phyloP scores from a whole-genome alignment of 1,140 invertebrate species.

The Hesperophylax magnus region DNA sequence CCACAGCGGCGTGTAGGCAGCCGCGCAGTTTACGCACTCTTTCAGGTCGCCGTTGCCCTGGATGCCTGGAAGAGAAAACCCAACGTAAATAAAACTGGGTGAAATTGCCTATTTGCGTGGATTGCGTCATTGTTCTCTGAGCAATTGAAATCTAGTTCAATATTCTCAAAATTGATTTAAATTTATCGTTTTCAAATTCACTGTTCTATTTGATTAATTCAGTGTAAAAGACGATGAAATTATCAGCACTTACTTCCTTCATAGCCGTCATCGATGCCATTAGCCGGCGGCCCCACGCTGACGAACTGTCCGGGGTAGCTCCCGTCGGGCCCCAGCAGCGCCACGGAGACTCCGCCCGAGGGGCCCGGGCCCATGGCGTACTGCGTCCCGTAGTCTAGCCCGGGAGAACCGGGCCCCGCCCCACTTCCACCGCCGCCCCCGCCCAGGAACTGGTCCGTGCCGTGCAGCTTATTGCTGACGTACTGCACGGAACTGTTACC shows the following conservation, averaged over 20 bases:
- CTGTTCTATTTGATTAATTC: too few relatives aligned
- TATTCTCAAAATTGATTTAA: too few relatives aligned
- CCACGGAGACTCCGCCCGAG: constrained; percentile 50
- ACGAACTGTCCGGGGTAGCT: constrained; percentile 49
- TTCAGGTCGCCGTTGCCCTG: constrained; percentile 66
- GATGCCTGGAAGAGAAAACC: neutral
- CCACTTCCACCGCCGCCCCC: constrained; percentile 55
- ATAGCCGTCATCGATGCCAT: constrained; percentile 66
- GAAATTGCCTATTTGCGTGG: too few relatives aligned
- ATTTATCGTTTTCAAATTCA: too few relatives aligned
- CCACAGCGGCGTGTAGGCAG: constrained; percentile 89
- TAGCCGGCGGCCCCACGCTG: constrained; percentile 63
- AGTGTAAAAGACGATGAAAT: too few relatives aligned
- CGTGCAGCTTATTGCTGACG: constrained; percentile 47
- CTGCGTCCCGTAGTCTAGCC: constrained; percentile 59
- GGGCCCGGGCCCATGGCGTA: constrained; percentile 60
- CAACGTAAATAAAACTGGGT: neutral
- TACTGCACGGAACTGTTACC: constrained; percentile 67
- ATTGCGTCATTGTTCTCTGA: too few relatives aligned
- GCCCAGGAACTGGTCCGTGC: constrained; percentile 65
- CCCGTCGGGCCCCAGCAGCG: constrained; percentile 60
- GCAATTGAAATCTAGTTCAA: too few relatives aligned
- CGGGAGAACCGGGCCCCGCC: constrained; percentile 8
- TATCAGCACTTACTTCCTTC: constrained; percentile 55
- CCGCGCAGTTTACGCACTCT: constrained; percentile 93